Evolutionary conservation across 2,888 invertebrate genomes (phyloP).

Genomic region (Nymphalis urticae): DNA sequence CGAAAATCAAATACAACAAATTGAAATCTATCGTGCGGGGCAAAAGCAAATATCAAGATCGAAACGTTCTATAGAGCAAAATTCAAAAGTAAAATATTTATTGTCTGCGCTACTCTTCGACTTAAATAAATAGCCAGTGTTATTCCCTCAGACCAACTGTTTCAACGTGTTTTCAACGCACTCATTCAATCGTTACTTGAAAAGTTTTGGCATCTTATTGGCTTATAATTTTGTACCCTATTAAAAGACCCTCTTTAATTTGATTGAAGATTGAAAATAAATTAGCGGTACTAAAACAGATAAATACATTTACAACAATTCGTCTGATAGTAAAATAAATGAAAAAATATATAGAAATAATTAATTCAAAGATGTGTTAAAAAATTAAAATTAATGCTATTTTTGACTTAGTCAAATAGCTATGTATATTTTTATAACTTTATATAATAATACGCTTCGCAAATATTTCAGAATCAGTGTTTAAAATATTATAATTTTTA

Average conservation of each 20-base stretch:
- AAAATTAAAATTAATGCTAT: too few relatives aligned
- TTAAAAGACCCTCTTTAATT: slow-evolving; percentile 22
- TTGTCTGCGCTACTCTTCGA: slow-evolving; percentile 52
- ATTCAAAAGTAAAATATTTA: slow-evolving; percentile 70
- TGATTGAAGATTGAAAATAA: slow-evolving; percentile 27
- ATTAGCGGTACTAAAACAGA: not conserved
- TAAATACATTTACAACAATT: not conserved
- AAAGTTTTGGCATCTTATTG: slow-evolving; percentile 28
- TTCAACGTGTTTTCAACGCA: slow-evolving; percentile 19
- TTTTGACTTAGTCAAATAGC: too few relatives aligned
- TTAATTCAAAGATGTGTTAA: too few relatives aligned
- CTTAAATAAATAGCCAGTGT: slow-evolving; percentile 51
- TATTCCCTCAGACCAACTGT: slow-evolving; percentile 30
- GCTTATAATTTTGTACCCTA: slow-evolving; percentile 33
- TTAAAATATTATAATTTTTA: slow-evolving; percentile 22
- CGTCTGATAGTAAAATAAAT: not conserved
- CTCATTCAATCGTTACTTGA: slow-evolving; percentile 29
- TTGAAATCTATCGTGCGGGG: slow-evolving; percentile 58
- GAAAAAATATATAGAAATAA: too few relatives aligned
- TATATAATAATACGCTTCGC: not conserved
- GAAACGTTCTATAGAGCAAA: slow-evolving; percentile 53
- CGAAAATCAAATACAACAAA: slow-evolving; percentile 68
- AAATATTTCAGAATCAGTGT: not conserved
- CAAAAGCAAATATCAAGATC: slow-evolving; percentile 52
- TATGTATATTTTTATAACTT: not conserved